A percentile compares a stretch with the other conserved stretches of the same genome.
Conservation (phyloP, 2,113 vertebrate genomes). For the Misgurnus anguillicaudatus region DNA sequence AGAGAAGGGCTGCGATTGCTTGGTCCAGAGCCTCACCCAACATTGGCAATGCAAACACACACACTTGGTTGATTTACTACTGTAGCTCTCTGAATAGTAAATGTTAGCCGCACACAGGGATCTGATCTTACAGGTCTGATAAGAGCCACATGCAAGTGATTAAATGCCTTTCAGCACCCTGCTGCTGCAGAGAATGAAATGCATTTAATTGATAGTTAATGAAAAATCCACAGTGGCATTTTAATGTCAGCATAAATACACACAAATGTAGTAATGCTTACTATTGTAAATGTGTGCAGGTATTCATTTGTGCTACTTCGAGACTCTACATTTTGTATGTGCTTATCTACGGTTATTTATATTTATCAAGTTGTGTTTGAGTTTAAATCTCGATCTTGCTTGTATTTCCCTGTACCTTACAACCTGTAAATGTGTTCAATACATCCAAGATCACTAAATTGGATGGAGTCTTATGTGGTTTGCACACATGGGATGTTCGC, state of each 20-base stretch:
- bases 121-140: slow-evolving; percentile 18
- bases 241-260: neutral
- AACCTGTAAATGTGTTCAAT: no score
- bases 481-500: neutral
- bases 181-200: neutral
- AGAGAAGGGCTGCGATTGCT: slow-evolving; percentile 11
- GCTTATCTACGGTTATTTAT: no score
- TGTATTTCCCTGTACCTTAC: no score
- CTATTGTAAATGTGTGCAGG: no score
- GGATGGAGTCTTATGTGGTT: neutral
- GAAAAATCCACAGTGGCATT: neutral
- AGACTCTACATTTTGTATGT: no score
- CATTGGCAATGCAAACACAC: neutral
- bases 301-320: no score
- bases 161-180: slow-evolving; percentile 5
- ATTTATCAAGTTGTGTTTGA: no score
- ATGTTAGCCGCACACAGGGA: neutral
- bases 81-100: neutral
- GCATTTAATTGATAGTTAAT: neutral
- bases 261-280: neutral
- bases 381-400: no score
- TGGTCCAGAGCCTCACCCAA: slow-evolving; percentile 26
- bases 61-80: neutral
- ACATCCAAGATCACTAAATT: no score
- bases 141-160: neutral